Percentiles rank a stretch among this genome's conserved stretches.
phyloP scores from a whole-genome alignment of 2,113 vertebrate species.

The Aythya baeri region DNA sequence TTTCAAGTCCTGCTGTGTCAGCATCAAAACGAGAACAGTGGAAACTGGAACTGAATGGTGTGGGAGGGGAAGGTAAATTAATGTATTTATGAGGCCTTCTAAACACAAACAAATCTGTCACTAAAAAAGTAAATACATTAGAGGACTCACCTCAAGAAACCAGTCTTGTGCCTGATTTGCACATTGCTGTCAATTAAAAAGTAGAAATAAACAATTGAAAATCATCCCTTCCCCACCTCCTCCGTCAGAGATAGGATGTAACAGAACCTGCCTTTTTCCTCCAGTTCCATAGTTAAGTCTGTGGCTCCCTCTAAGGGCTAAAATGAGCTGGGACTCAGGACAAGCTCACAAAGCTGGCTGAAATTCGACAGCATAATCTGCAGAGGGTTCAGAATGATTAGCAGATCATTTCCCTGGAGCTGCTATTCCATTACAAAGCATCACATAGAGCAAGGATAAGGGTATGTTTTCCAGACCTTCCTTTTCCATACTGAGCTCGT shows the following conservation, averaged over 20 bases:
- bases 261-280: neutral
- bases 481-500: neutral
- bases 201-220: neutral
- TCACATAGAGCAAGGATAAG: neutral
- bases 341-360: neutral
- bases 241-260: neutral
- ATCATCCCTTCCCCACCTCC: neutral
- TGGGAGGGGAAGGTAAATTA: neutral
- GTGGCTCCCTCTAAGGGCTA: conserved; percentile 70
- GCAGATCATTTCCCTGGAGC: neutral
- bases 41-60: neutral
- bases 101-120: neutral
- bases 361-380: neutral
- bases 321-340: neutral
- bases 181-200: neutral
- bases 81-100: neutral
- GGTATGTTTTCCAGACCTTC: neutral
- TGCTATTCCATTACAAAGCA: neutral
- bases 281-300: conserved; percentile 24
- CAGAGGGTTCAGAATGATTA: neutral
- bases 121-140: neutral
- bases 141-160: neutral
- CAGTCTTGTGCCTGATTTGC: neutral
- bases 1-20: neutral
- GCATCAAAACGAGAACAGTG: neutral